Percentiles rank a stretch among this genome's conserved stretches.
Evolutionary conservation across 2,797 vertebrate species (phyloP).

Genomic region (Lepus townsendii): DNA sequence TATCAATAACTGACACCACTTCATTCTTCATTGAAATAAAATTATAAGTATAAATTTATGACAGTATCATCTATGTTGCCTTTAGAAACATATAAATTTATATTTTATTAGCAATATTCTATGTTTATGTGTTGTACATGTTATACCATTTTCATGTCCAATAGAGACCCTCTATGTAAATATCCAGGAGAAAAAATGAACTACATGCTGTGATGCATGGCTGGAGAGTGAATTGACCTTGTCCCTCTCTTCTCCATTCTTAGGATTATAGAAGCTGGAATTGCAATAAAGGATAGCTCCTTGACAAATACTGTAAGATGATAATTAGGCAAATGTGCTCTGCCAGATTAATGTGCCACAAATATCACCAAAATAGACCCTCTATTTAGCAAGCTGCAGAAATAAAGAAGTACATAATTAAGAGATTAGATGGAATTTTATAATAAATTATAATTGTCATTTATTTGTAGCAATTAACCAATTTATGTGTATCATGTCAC

Average conservation of each 20-base stretch:
- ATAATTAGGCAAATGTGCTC: neutral
- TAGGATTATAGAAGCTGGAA: slow-evolving; percentile 6
- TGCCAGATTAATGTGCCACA: neutral
- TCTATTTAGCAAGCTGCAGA: neutral
- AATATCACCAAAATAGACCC: neutral
- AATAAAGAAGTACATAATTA: neutral
- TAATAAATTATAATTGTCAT: neutral
- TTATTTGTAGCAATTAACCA: neutral
- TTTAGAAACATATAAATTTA: neutral
- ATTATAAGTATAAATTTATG: neutral
- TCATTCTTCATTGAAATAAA: slow-evolving; percentile 33
- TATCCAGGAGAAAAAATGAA: slow-evolving; percentile 29
- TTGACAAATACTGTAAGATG: neutral
- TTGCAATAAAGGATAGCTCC: neutral
- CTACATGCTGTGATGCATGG: slow-evolving; percentile 54
- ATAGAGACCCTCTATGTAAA: slow-evolving; percentile 58
- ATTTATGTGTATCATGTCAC: neutral
- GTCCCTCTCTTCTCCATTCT: neutral
- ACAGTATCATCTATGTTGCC: neutral
- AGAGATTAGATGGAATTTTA: neutral
- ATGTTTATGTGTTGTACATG: neutral
- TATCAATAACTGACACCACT: neutral
- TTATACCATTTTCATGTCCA: slow-evolving; percentile 35
- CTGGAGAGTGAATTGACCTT: neutral
- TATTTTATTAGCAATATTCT: slow-evolving; percentile 12